A percentile compares a stretch with the other conserved stretches of the same genome.
Conservation (phyloP, 2,888 invertebrate species). For the Tetrapedia diversipes region DNA sequence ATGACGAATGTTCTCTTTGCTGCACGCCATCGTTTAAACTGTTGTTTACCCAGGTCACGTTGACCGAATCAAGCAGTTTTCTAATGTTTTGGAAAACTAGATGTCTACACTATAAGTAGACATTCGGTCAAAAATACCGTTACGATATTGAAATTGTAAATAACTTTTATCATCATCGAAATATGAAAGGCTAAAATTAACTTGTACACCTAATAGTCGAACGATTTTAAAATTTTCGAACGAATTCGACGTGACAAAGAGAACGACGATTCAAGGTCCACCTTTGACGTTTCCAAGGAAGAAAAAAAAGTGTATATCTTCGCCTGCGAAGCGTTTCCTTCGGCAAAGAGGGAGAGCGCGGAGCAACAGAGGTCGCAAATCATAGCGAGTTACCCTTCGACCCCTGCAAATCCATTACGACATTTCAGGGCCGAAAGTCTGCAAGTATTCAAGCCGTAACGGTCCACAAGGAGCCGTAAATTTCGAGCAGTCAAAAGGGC, state of each 20-base stretch:
- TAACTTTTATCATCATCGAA: too few relatives aligned
- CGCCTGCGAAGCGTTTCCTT: conserved; percentile 13
- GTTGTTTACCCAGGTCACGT: too few relatives aligned
- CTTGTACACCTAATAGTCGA: too few relatives aligned
- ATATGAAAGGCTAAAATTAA: too few relatives aligned
- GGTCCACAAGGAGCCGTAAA: conserved; percentile 44
- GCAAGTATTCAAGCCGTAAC: conserved; percentile 36
- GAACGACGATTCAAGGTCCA: conserved; percentile 22
- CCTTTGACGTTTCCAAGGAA: conserved; percentile 3
- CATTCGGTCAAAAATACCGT: too few relatives aligned
- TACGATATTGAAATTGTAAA: too few relatives aligned
- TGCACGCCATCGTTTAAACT: too few relatives aligned
- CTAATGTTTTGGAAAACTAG: too few relatives aligned
- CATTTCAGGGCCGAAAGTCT: conserved; percentile 45
- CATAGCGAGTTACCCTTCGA: conserved; percentile 52
- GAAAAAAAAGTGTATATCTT: conserved; percentile 30
- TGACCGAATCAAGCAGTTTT: too few relatives aligned
- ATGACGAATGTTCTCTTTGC: too few relatives aligned
- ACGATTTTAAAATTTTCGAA: background rate
- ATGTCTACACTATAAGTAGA: too few relatives aligned
- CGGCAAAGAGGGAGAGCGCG: conserved; percentile 16
- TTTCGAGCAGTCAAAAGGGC: conserved; percentile 22
- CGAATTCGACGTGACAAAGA: background rate
- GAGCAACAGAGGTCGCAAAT: conserved; percentile 43
- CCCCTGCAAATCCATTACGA: conserved; percentile 62